Base-by-base conservation (phyloP, 2,797 vertebrate species). In the Novumbra hubbsi region DNA sequence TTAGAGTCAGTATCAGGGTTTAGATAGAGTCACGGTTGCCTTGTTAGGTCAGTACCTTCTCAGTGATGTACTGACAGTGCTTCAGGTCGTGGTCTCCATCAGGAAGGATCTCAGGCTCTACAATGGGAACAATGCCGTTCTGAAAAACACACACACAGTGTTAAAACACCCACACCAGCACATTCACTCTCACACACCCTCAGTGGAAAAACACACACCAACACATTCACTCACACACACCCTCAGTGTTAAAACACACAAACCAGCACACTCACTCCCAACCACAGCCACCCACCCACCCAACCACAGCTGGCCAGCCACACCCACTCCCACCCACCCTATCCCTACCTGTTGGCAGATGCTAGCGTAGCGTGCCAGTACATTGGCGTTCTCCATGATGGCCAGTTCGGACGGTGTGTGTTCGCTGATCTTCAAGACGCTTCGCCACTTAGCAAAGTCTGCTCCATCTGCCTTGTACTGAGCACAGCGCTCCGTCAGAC, bases 401-500 rank as follows among this genome's bases (percentile, higher is more conserved):
- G 98, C 95, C 2, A 99, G 92, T 0, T 95, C 80, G 0, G 98
- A 99, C 2, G 98, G 97, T 0, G 97, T 98, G 83, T 94, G 94
- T 34, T 97, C 96, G 0, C 94, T 95, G 90, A 99, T 99, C 90
- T 98, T 99, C 87, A 99, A 90, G 73, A 99, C 98, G 0, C 83
- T 91, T 83, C 98, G 96, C 98, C 98, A 99, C 90, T 99, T 99
- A 68, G 98, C 98, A 0, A 99, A 99, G 92, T 98, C 96, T 0
- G 97, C 97, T 0, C 98, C 98, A 0, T 99, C 97, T 87, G 96
- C 98, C 93, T 99, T 99, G 84, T 99, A 99, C 89, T 99, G 98
- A 9, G 97, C 96, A 50, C 98, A 99, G 73, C 98, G 97, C 87
- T 99, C 98, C 0, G 95, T 95, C 74, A 99, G 93, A 24, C 97